These are phyloP conservation scores for Drosophila pseudotakahashii DNA, from an alignment of 2,888 invertebrate genomes.

Conservation along the genomic window DNA sequence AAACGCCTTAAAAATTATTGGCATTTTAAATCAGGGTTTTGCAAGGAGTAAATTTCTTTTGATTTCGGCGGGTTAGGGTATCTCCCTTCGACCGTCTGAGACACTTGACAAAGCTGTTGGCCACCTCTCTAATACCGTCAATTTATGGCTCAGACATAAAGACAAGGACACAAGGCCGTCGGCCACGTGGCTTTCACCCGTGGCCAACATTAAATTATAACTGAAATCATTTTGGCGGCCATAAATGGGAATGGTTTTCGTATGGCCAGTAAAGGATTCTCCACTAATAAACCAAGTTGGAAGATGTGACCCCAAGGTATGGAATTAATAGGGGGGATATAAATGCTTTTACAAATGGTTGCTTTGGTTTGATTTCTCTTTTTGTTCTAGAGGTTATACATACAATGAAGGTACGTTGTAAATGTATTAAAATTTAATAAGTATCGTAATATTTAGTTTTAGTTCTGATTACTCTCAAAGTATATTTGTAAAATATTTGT, in stretches of 20 bases:
- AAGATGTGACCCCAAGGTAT: slow-evolving; percentile 3
- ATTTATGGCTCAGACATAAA: slow-evolving; percentile 60
- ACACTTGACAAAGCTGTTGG: slow-evolving; percentile 48
- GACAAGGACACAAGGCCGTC: slow-evolving; percentile 40
- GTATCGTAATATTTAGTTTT: neutral
- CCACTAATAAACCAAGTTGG: slow-evolving; percentile 33
- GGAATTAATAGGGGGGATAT: slow-evolving; percentile 16
- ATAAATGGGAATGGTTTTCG: slow-evolving; percentile 56
- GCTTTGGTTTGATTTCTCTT: neutral
- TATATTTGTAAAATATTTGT: slow-evolving; percentile 1
- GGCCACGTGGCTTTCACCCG: slow-evolving; percentile 38
- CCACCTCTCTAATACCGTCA: slow-evolving; percentile 46
- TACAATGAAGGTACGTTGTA: neutral
- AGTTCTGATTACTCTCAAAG: neutral
- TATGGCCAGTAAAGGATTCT: slow-evolving; percentile 58
- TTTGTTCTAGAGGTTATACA: too few relatives aligned
- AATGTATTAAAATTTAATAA: too few relatives aligned
- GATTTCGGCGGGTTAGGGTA: slow-evolving; percentile 30
- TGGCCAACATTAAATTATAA: slow-evolving; percentile 57
- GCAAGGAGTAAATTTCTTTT: slow-evolving; percentile 47
- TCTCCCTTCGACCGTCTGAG: slow-evolving; percentile 15
- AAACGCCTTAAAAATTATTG: slow-evolving; percentile 63
- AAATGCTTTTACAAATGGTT: neutral
- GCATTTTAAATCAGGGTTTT: slow-evolving; percentile 60
- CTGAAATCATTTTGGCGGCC: slow-evolving; percentile 56